Evolutionary conservation across 1,140 invertebrate species (phyloP).

Genomic region (Drosophila subobscura): DNA sequence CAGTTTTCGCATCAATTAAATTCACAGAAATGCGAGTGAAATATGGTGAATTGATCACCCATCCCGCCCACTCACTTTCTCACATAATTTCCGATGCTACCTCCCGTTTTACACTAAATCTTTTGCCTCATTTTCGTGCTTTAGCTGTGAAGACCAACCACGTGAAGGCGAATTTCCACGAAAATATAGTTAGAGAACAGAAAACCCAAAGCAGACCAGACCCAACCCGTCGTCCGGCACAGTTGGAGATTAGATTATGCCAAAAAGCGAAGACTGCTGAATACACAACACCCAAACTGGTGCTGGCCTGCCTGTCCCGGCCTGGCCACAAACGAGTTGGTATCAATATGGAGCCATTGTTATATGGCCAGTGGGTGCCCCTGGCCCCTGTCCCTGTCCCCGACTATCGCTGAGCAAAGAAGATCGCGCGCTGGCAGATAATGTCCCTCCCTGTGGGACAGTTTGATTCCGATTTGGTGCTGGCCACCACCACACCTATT

Average conservation of each 20-base stretch:
- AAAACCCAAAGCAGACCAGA: too few relatives aligned
- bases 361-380: conserved; percentile 1
- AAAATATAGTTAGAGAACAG: conserved; percentile 12
- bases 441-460: conserved; percentile 13
- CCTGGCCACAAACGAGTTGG: conserved; percentile 1
- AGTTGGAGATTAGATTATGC: conserved; percentile 39
- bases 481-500: not conserved
- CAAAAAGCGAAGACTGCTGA: conserved; percentile 23
- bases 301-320: conserved; percentile 1
- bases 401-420: conserved; percentile 52
- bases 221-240: not conserved
- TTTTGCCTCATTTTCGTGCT: conserved; percentile 19
- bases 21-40: conserved; percentile 9
- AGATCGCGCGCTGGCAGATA: conserved; percentile 59
- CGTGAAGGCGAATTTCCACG: conserved; percentile 11
- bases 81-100: conserved; percentile 6
- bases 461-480: conserved; percentile 24
- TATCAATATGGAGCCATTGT: conserved; percentile 59
- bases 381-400: conserved; percentile 16
- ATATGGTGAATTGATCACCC: conserved; percentile 22
- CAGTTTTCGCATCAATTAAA: conserved; percentile 60
- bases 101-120: conserved; percentile 31
- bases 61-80: not conserved
- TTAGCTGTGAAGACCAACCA: conserved; percentile 25
- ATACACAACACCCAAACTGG: not conserved